Base-by-base conservation (phyloP, 2,113 vertebrate genomes). In the Oreochromis niloticus region DNA sequence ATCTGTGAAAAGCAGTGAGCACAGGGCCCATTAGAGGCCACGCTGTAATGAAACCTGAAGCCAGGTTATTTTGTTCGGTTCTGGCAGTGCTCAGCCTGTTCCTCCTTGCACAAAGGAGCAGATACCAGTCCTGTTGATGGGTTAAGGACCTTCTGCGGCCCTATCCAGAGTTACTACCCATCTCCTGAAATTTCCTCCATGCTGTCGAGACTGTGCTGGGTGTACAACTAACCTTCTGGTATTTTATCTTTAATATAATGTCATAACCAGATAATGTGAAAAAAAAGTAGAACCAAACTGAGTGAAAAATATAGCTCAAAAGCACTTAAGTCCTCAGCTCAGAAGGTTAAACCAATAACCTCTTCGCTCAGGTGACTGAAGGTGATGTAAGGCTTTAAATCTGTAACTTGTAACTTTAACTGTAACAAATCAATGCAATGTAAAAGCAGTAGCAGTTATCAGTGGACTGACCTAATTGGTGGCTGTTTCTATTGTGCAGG, bases 381-480 rank as follows among this genome's bases (percentile, higher is more conserved):
- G 71, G 43, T 75, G 68, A 75, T 48, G 41, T 48, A 75, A 75
- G 68, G 5, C 22, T 30, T 48, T 17, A 27, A 75, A 75, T 73
- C 68, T 73, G 39, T 73, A 7, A 73, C 41, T 73, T 73, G 17
- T 46, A 7, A 63, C 32, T 63, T 19, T 63, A 43, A 71, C 66
- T 71, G 39, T 16, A 71, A 46, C 66, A 71, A 43, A 43, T 43
- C 39, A 71, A 43, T 46, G 66, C 46, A 71, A 43, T 71, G 36
- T 46, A 27, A 75, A 75, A 30, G 68, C 9, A 48, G 41, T 30
- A 48, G 27, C 71, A 48, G 71, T 30, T 46, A 48, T 75, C 9
- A 30, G 43, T 75, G 22, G 36, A n/a, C 84, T 90, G 8, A 92
- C 94, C 86, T 54, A 80, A 27, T 59, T 80, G 80, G 66, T 59